A percentile compares a stretch with the other conserved stretches of the same genome.
These are phyloP conservation scores for Drosophila murphyi DNA, from an alignment of 1,140 invertebrate genomes.

Conservation along the genomic window DNA sequence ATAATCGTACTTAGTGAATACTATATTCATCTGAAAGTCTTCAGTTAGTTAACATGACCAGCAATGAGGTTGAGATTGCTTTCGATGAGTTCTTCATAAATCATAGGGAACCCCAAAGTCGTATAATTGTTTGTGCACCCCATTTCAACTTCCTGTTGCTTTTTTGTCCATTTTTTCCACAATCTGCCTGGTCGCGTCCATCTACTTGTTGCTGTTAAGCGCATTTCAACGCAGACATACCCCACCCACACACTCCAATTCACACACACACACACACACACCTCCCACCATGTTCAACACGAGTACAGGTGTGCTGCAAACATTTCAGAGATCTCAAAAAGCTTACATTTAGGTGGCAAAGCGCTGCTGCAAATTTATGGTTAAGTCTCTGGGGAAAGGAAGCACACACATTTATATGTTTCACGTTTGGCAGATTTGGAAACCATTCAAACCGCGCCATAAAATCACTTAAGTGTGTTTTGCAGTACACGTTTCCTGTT, in stretches of 20 bases:
- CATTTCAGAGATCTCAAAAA: slow-evolving; percentile 7
- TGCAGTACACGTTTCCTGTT: slow-evolving; percentile 42
- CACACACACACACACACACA: background rate
- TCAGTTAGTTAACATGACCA: too few relatives aligned
- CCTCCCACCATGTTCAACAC: too few relatives aligned
- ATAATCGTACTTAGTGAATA: too few relatives aligned
- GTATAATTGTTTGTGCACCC: too few relatives aligned
- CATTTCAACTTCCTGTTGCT: background rate
- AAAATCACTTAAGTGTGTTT: slow-evolving; percentile 77
- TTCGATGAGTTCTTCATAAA: too few relatives aligned
- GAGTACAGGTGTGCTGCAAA: slow-evolving; percentile 1
- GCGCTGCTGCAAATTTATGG: slow-evolving; percentile 54
- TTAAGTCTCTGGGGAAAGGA: background rate
- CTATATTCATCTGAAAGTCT: too few relatives aligned
- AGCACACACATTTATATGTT: slow-evolving; percentile 36
- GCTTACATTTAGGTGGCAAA: slow-evolving; percentile 33
- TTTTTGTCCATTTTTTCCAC: slow-evolving; percentile 14
- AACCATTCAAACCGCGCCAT: slow-evolving; percentile 74
- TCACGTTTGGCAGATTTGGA: slow-evolving; percentile 60
- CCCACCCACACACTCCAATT: background rate
- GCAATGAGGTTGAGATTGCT: too few relatives aligned
- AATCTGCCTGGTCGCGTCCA: slow-evolving; percentile 27
- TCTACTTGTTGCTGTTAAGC: slow-evolving; percentile 72
- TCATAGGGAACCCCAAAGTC: background rate
- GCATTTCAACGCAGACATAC: slow-evolving; percentile 28